Conservation (phyloP, 2,888 invertebrate species). For the Trisateles emortualis region DNA sequence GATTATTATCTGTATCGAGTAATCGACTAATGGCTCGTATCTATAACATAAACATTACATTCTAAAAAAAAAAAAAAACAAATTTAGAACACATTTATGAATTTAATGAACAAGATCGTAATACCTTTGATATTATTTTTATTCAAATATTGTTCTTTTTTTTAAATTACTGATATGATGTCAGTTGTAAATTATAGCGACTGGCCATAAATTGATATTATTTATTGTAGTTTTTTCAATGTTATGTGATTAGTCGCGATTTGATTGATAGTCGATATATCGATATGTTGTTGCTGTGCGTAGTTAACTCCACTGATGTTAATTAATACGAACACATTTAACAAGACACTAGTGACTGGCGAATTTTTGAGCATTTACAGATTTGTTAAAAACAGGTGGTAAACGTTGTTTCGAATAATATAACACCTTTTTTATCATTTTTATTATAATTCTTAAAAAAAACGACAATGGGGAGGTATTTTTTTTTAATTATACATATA, state of each 20-base stretch:
- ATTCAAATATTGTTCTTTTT: too few species aligned
- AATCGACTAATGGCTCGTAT: slow-evolving; percentile 7
- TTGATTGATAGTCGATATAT: slow-evolving; percentile 1
- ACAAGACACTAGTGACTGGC: slow-evolving; percentile 17
- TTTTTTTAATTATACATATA: background rate
- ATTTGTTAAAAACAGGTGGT: background rate
- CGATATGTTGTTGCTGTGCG: slow-evolving; percentile 16
- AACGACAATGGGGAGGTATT: background rate
- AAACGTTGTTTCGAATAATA: background rate
- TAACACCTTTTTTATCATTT: background rate
- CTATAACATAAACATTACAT: too few species aligned
- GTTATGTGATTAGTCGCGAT: slow-evolving; percentile 8
- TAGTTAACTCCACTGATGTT: slow-evolving; percentile 12
- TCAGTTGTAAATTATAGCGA: background rate
- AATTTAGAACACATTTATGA: too few species aligned
- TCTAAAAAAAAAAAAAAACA: background rate
- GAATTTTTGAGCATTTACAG: background rate
- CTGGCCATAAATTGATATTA: slow-evolving; percentile 9
- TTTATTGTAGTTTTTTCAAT: slow-evolving; percentile 4
- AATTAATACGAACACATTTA: background rate
- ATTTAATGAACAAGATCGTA: too few species aligned
- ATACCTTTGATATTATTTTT: too few species aligned
- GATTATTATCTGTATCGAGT: background rate
- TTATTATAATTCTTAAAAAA: background rate
- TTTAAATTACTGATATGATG: background rate